Percentiles rank a stretch among this genome's conserved stretches.
These are phyloP conservation scores for Drosophila suboccidentalis DNA, from an alignment of 2,888 invertebrate species.

Conservation along the genomic window DNA sequence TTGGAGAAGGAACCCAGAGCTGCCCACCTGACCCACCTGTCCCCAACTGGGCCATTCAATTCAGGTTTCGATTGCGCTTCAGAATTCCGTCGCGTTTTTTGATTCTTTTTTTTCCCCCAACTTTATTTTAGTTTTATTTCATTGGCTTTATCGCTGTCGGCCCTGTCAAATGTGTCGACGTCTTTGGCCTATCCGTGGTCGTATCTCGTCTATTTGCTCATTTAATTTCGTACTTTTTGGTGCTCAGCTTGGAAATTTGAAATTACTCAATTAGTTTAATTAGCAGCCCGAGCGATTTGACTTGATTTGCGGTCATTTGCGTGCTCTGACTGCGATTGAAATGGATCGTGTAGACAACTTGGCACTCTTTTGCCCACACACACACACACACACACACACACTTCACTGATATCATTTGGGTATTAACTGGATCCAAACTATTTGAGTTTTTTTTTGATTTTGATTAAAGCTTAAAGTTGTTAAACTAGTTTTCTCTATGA, in stretches of 20 bases:
- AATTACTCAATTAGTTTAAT: constrained; percentile 84
- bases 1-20: constrained; percentile 13
- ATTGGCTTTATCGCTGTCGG: constrained; percentile 31
- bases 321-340: constrained; percentile 43
- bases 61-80: constrained; percentile 63
- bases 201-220: constrained; percentile 68
- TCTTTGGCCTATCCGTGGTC: constrained; percentile 9
- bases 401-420: background rate
- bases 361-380: constrained; percentile 17
- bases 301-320: constrained; percentile 67
- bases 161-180: constrained; percentile 34
- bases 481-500: constrained; percentile 44
- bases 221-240: constrained; percentile 69
- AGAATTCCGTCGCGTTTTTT: constrained; percentile 28
- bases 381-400: background rate
- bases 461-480: constrained; percentile 18
- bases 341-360: constrained; percentile 56
- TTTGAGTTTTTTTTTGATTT: constrained; percentile 5
- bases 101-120: background rate
- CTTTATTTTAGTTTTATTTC: constrained; percentile 34
- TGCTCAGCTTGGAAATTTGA: constrained; percentile 68
- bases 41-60: constrained; percentile 34
- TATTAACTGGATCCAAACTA: constrained; percentile 6
- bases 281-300: constrained; percentile 68
- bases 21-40: constrained; percentile 32